phyloP scores from a whole-genome alignment of 1,140 invertebrate species.

The Pseudomyrmex gracilis region DNA sequence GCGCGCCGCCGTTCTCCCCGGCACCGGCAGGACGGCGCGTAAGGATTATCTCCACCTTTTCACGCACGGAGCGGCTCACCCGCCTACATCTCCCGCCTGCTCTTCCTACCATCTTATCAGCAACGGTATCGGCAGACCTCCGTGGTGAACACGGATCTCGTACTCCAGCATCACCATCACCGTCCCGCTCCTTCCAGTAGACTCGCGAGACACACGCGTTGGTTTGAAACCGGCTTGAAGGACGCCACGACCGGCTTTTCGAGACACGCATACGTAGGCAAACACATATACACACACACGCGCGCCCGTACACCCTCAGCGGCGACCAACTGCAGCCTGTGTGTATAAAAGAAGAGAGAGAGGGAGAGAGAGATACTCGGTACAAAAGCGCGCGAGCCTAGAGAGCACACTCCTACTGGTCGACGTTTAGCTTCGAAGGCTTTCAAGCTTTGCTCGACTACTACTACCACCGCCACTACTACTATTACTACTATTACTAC shows the following conservation, averaged over 20 bases:
- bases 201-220: conserved; percentile 68
- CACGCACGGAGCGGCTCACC: conserved; percentile 47
- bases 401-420: conserved; percentile 59
- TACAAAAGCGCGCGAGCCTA: conserved; percentile 59
- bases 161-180: conserved; percentile 31
- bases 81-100: conserved; percentile 33
- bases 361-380: conserved; percentile 23
- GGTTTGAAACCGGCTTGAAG: conserved; percentile 71
- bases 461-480: conserved; percentile 28
- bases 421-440: conserved; percentile 74
- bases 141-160: conserved; percentile 26
- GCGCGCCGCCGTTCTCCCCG: conserved; percentile 38
- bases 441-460: conserved; percentile 73
- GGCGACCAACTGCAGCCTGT: conserved; percentile 43
- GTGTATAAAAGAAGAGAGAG: conserved; percentile 52
- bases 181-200: conserved; percentile 63
- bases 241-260: conserved; percentile 70
- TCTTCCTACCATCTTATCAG: conserved; percentile 18
- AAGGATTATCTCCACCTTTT: conserved; percentile 56
- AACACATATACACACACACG: conserved; percentile 13
- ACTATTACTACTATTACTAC: neutral
- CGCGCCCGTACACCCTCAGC: conserved; percentile 47
- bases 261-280: conserved; percentile 59
- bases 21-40: conserved; percentile 40
- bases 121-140: conserved; percentile 12